phyloP scores from a whole-genome alignment of 2,113 vertebrate genomes.

The Zosterops pallidus region DNA sequence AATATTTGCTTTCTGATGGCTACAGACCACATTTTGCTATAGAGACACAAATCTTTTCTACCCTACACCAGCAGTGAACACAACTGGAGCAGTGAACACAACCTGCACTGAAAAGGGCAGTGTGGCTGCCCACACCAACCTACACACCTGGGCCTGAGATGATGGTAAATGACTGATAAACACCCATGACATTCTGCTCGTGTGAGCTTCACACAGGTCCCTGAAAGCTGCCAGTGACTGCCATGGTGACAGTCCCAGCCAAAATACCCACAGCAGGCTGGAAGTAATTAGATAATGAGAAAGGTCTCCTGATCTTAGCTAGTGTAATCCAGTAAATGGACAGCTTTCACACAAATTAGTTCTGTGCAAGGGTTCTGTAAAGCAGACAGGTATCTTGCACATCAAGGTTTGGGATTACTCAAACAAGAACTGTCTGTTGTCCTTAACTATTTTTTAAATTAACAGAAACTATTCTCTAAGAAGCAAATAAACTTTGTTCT shows the following conservation, averaged over 20 bases:
- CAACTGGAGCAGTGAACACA: not conserved
- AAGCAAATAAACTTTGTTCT: not conserved
- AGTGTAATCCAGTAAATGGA: not conserved
- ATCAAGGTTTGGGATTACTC: not conserved
- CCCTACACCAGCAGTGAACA: not conserved
- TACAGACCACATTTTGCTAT: not conserved
- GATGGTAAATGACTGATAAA: not conserved
- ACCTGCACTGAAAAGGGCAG: not conserved
- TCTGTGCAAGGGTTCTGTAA: not conserved
- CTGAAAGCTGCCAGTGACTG: not conserved
- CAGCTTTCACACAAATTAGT: not conserved
- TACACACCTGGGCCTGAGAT: accelerated
- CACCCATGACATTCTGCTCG: not conserved
- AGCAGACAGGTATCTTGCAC: not conserved
- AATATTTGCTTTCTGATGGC: not conserved
- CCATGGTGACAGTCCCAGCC: not conserved
- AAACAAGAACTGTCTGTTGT: not conserved
- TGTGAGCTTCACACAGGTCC: not conserved
- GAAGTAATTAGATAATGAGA: not conserved
- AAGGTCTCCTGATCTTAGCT: not conserved
- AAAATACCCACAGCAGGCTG: not conserved
- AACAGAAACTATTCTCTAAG: not conserved
- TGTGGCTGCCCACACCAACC: not conserved
- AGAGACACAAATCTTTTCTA: not conserved
- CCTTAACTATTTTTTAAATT: not conserved